Conservation (phyloP, 2,888 invertebrate species). For the Beris morrisii region DNA sequence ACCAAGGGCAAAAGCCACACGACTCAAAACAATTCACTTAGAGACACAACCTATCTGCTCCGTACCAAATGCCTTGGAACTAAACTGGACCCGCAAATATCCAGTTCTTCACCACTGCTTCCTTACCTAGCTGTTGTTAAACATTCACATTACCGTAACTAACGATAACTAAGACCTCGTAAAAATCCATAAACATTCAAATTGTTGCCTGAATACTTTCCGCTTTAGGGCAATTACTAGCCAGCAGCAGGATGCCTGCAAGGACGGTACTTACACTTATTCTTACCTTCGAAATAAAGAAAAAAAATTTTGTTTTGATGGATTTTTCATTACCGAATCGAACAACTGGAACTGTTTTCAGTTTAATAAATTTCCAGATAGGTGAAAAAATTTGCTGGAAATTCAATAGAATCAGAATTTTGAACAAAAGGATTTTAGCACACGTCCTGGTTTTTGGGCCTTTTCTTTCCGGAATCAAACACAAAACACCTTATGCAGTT, state of each 20-base stretch:
- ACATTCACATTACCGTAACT: conserved; percentile 28
- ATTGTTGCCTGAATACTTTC: conserved; percentile 25
- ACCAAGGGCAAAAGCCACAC: conserved; percentile 25
- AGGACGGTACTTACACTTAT: conserved; percentile 5
- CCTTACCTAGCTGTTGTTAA: conserved; percentile 29
- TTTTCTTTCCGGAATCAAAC: not conserved
- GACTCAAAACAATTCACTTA: not conserved
- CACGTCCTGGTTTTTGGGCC: conserved; percentile 12
- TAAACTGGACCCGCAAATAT: not conserved
- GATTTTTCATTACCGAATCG: conserved; percentile 25
- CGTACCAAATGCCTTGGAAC: too few species aligned
- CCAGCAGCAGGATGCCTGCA: conserved; percentile 29
- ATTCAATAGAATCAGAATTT: conserved; percentile 10
- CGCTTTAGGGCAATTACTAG: conserved; percentile 20
- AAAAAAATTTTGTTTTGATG: conserved; percentile 18
- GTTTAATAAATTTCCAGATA: conserved; percentile 2
- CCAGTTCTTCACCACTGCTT: not conserved
- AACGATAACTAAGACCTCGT: conserved; percentile 26
- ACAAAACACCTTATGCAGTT: not conserved
- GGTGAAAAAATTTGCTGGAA: not conserved
- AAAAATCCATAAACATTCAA: conserved; percentile 30
- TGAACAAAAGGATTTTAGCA: conserved; percentile 18
- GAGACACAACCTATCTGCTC: too few species aligned
- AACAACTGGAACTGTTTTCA: conserved; percentile 20
- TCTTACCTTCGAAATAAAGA: not conserved